Base-by-base conservation (phyloP, 2,888 invertebrate species). In the Brachyptera putata region DNA sequence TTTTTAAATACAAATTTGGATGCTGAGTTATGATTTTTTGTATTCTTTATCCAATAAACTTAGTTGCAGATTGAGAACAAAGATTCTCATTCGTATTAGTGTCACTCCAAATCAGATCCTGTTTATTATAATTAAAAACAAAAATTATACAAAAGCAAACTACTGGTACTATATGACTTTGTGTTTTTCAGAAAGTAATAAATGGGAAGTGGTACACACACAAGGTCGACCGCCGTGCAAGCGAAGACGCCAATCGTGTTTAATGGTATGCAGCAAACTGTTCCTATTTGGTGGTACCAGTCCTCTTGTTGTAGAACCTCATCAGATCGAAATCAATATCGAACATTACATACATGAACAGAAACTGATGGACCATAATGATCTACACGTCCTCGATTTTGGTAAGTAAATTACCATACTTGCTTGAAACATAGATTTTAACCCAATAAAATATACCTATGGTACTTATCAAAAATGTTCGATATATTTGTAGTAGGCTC, bases 231-330 rank as follows among this genome's bases (percentile, higher is more conserved):
- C 79, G n/a, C 86, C 87, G 1, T 80, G 83, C 69, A 79, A 82
- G 60, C 78, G 89, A 49, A 75, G 90, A 66, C 77, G 90, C 50
- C 95, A 95, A 74, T 91, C 89, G 56, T 91, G 92, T 71, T 80
- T 92, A 69, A 77, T 89, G 48, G 81, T 87, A 67, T 83, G 80
- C 13, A 80, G 86, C 66, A 80, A 84, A 70, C 81, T 93, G 67
- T 94, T 84, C 74, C 76, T 95, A 59, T 95, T 95, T 78, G 95
- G 95, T 49, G 95, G 95, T 39, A 94, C 94, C 59, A 93, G 91
- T 18, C 63, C 61, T 7, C n/a, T n/a, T n/a, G 37, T 53, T 3
- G 57, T 56, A 13, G 62, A 66, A 24, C 58, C 59, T 25, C 46
- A 39, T 25, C 46, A 39, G 41, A 46, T 25, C 16, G 43, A 43